Evolutionary conservation across 2,797 vertebrate genomes (phyloP), one percentile per base, ranked within the genome.

Genomic region (Sebastes hubbsi): DNA sequence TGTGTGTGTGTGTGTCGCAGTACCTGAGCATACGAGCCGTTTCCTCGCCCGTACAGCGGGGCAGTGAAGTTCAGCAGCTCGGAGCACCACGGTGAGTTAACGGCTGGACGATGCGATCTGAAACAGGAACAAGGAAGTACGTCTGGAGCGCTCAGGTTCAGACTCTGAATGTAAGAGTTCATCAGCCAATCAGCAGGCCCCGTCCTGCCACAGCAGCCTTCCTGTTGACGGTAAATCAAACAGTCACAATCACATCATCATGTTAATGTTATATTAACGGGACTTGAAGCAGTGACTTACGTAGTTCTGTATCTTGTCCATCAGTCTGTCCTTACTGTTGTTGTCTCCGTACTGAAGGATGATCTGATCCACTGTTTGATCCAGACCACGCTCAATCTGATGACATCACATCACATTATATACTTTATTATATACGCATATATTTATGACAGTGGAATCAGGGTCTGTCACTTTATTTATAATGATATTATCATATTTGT

Each of bases 61-160:
- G 1, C 34, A 0, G 16, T 49, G 12, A 20, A 3, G 13, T 7
- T 7, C 5, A 2, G 22, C 20, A 71, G 20, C 14, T 73, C 24
- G 0, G 79, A 77, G 80, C 94, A 94, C 82, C 85, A 88, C 4
- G 70, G 24, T 0, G 63, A 83, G 24, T 76, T 75, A 0, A 2
- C 2, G 18, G 4, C 5, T 2, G 0, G 25, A 2, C 0, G 12
- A 20, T 0, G 10, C 0, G 3, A 32, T 2, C 0, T 18, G 77
- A 94, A 95, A 62, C 94, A 95, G 54, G 94, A 94, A 72, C 94
- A 95, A 1, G 94, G 94, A 68, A 88, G 89, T 1, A 87, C 75
- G 0, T 34, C 22, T 2, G 16, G 34, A 2, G 3, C 4, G 3
- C 32, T 83, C 62, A 46, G 68, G 61, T 78, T 87, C 71, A 75